Base-by-base conservation (phyloP, 2,888 invertebrate species). In the Meliscaeva auricollis region DNA sequence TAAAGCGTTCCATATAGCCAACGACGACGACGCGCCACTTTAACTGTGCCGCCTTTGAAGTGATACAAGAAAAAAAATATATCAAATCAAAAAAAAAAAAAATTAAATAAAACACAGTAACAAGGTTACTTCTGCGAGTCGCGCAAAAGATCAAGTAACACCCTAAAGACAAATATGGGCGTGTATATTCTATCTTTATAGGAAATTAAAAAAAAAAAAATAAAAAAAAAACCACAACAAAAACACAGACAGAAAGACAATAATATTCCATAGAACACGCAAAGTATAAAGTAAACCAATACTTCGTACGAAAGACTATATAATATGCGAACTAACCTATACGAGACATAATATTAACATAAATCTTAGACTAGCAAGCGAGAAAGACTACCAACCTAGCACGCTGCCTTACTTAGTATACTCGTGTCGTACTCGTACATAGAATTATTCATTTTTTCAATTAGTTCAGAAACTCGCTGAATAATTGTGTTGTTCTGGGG, bases 151-250 rank as follows among this genome's bases (percentile, higher is more conserved):
- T 85, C 84, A 80, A 85, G 68, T 85, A 75, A 80, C 84, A 85
- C 84, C 80, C 84, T 56, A 68, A 80, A 75, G 84, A 84, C 84
- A 76, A 85, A 85, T 85, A 85, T 85, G 84, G 84, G 68, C 84
- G 76, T 69, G 76, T 68, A 85, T 66, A 54, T 32, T 50, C 52
- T 78, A 62, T 60, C 44, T 44, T 52, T 73, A 66, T 58, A 68
- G 50, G 13, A 17, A 41, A 38, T 62, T 68, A 46, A 68, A 68
- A 22, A 35, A 32, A 50, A 8, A 20, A 22, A 35, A 20, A 35
- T 11, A 26, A 26, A 17, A 46, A 64, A 15, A 62, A 30, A 46
- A 35, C 48, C n/a, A n/a, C n/a, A n/a, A 26, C 15, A 56, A 2
- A 38, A 9, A 38, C 11, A n/a, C 26, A 64, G 30, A 46, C 46